Conservation (phyloP, 2,113 vertebrate genomes). For the Panthera tigris region DNA sequence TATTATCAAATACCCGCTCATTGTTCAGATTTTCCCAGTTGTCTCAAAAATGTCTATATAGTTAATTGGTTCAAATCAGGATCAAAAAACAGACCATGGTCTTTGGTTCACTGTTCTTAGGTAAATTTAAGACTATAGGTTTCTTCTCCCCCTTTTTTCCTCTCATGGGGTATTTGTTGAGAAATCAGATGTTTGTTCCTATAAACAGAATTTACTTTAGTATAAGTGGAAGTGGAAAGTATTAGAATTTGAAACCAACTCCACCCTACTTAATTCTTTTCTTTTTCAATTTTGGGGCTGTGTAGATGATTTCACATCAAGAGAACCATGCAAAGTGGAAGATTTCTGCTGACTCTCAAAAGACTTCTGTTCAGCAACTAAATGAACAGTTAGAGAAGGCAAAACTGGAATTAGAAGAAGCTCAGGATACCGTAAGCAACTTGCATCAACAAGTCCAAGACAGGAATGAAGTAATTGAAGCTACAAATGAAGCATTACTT, state of each 20-base stretch:
- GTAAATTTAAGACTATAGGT: constrained; percentile 10
- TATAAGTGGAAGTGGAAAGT: constrained; percentile 52
- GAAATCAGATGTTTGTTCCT: constrained; percentile 42
- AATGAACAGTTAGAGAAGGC: constrained; percentile 84
- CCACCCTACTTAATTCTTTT: neutral
- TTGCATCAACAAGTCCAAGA: constrained; percentile 86
- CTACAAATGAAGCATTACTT: constrained; percentile 87
- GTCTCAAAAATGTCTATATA: constrained; percentile 35
- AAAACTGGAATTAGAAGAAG: constrained; percentile 83
- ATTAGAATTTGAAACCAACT: constrained; percentile 43
- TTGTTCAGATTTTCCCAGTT: neutral
- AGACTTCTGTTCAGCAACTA: constrained; percentile 88
- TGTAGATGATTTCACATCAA: constrained; percentile 79
- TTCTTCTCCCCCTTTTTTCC: neutral
- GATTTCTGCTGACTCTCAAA: constrained; percentile 83
- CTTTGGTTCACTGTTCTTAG: constrained; percentile 26
- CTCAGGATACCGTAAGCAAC: constrained; percentile 78
- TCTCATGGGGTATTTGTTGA: constrained; percentile 21
- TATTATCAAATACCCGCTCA: neutral
- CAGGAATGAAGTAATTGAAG: constrained; percentile 85
- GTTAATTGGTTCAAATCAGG: constrained; percentile 11
- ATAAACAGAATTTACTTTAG: constrained; percentile 27
- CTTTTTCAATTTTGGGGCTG: constrained; percentile 21
- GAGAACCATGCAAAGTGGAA: constrained; percentile 80
- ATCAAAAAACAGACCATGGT: neutral